phyloP scores from a whole-genome alignment of 2,888 invertebrate genomes.

The Digitonthophagus gazella region DNA sequence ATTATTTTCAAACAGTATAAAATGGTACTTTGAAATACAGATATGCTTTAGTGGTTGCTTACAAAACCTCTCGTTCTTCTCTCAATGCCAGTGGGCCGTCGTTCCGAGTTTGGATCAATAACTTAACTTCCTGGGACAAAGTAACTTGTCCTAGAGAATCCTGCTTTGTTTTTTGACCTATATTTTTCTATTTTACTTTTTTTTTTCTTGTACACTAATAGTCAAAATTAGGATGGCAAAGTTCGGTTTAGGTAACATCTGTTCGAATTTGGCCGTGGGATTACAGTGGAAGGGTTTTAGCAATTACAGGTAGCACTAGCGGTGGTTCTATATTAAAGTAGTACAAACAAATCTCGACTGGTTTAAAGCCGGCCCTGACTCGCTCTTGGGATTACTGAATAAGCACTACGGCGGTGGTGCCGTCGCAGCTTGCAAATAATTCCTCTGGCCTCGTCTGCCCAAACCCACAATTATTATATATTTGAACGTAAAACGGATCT shows the following conservation, averaged over 20 bases:
- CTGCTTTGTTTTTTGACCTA: not conserved
- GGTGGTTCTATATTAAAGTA: not conserved
- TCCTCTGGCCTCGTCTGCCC: not conserved
- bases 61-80: not conserved
- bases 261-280: not conserved
- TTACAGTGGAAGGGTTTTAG: not conserved
- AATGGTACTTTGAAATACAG: not conserved
- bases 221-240: not conserved
- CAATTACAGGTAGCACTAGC: not conserved
- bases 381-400: not conserved
- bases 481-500: not conserved
- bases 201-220: not conserved
- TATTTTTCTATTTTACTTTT: not conserved
- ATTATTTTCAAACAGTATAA: not conserved
- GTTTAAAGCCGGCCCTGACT: not conserved
- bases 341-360: not conserved
- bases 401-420: not conserved
- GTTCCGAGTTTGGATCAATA: not conserved
- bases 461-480: not conserved
- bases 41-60: not conserved
- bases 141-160: not conserved
- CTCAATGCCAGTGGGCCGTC: not conserved
- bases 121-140: not conserved
- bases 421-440: not conserved
- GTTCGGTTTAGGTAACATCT: not conserved